These are phyloP conservation scores for Daktulosphaira vitifoliae DNA, from an alignment of 1,140 invertebrate genomes.

Conservation along the genomic window DNA sequence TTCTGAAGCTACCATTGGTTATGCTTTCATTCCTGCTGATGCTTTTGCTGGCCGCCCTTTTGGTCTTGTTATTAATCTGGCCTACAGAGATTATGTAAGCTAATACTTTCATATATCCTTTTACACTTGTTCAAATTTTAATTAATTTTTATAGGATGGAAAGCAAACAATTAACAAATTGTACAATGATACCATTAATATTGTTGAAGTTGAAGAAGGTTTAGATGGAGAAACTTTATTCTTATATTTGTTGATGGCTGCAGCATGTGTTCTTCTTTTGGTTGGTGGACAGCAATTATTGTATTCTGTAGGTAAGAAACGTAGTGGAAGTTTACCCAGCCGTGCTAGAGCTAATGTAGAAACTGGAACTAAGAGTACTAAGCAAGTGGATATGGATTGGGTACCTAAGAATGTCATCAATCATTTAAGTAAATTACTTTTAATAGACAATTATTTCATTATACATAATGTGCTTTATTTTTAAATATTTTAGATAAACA, in stretches of 20 bases:
- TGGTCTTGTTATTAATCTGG: slow-evolving; percentile 85
- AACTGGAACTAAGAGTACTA: slow-evolving; percentile 74
- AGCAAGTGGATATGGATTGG: slow-evolving; percentile 97
- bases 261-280: slow-evolving; percentile 73
- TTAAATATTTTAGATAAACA: slow-evolving; percentile 23
- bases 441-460: too few relatives aligned
- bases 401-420: slow-evolving; percentile 82
- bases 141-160: slow-evolving; percentile 51
- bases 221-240: slow-evolving; percentile 98
- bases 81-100: slow-evolving; percentile 78
- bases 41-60: slow-evolving; percentile 91
- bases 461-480: too few relatives aligned
- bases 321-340: slow-evolving; percentile 43
- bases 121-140: not conserved
- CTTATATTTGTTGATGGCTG: slow-evolving; percentile 88
- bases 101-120: slow-evolving; percentile 29
- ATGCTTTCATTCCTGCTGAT: slow-evolving; percentile 91
- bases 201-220: slow-evolving; percentile 92
- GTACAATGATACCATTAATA: slow-evolving; percentile 97
- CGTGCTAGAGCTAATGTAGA: slow-evolving; percentile 49
- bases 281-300: slow-evolving; percentile 86
- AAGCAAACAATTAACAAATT: slow-evolving; percentile 72
- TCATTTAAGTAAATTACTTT: slow-evolving; percentile 62
- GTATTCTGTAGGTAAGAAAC: slow-evolving; percentile 61
- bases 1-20: slow-evolving; percentile 89